Percentiles rank a stretch among this genome's conserved stretches.
Conservation (phyloP, 2,888 invertebrate genomes). For the Hesperia comma region DNA sequence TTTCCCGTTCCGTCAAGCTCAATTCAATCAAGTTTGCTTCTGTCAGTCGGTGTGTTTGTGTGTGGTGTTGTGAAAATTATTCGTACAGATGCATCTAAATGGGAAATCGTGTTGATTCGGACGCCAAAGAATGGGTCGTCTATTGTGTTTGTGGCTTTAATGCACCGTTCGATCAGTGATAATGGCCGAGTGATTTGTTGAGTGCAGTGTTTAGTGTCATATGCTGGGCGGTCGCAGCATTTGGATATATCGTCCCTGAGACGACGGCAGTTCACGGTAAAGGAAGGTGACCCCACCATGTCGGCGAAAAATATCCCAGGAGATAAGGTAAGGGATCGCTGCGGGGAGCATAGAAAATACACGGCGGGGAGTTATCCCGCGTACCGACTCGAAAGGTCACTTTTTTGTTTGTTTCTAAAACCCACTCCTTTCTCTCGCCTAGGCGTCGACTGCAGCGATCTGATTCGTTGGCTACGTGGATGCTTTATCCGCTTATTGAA, state of each 20-base stretch:
- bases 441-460: slow-evolving; percentile 47
- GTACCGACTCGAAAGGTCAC: slow-evolving; percentile 47
- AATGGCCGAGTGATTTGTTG: slow-evolving; percentile 81
- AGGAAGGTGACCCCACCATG: slow-evolving; percentile 84
- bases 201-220: slow-evolving; percentile 82
- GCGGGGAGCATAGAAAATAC: no score
- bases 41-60: slow-evolving; percentile 84
- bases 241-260: slow-evolving; percentile 80
- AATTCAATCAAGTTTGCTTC: slow-evolving; percentile 81
- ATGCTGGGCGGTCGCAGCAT: slow-evolving; percentile 80
- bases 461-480: slow-evolving; percentile 40
- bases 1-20: slow-evolving; percentile 81
- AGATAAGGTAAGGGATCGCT: slow-evolving; percentile 86
- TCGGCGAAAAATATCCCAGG: slow-evolving; percentile 92
- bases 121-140: slow-evolving; percentile 80
- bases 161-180: slow-evolving; percentile 79
- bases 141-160: slow-evolving; percentile 80
- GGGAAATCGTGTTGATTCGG: slow-evolving; percentile 81
- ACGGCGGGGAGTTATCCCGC: neutral
- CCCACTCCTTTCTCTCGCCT: slow-evolving; percentile 70
- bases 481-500: slow-evolving; percentile 8
- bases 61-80: slow-evolving; percentile 82
- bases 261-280: slow-evolving; percentile 76
- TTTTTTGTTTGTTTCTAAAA: slow-evolving; percentile 68
- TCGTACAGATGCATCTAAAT: slow-evolving; percentile 81